Evolutionary conservation across 2,113 vertebrate genomes (phyloP).

Genomic region (Leuciscus idus): DNA sequence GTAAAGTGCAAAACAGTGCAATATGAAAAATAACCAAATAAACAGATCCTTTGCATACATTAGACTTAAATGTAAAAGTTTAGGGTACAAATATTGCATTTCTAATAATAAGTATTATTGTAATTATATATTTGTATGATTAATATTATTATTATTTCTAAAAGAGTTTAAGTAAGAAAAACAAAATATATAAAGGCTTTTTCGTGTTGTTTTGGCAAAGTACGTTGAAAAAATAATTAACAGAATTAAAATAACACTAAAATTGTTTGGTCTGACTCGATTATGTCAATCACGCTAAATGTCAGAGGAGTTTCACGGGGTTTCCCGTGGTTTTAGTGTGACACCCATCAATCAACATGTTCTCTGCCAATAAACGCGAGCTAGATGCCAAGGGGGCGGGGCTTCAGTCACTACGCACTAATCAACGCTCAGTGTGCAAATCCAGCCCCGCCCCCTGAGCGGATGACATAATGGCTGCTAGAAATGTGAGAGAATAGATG

Average conservation of each 20-base stretch:
- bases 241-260: not conserved
- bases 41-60: not conserved
- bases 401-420: not conserved
- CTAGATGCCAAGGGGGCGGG: not conserved
- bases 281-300: too few species aligned
- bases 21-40: not conserved
- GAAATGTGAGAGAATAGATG: conserved; percentile 7
- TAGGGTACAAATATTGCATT: not conserved
- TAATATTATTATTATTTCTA: not conserved
- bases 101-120: not conserved
- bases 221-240: too few species aligned
- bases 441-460: not conserved
- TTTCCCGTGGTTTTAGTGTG: not conserved
- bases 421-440: not conserved
- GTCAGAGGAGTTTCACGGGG: not conserved
- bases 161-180: not conserved
- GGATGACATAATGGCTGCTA: conserved; percentile 48
- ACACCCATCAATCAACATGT: not conserved
- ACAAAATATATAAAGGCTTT: too few species aligned
- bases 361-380: not conserved
- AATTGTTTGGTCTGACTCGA: not conserved
- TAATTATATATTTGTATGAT: too few species aligned
- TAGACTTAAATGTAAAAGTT: too few species aligned
- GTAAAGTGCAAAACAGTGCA: not conserved
- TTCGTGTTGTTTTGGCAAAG: too few species aligned